These are phyloP conservation scores for Xestia rhomboidea DNA, from an alignment of 2,888 invertebrate genomes.

Conservation along the genomic window DNA sequence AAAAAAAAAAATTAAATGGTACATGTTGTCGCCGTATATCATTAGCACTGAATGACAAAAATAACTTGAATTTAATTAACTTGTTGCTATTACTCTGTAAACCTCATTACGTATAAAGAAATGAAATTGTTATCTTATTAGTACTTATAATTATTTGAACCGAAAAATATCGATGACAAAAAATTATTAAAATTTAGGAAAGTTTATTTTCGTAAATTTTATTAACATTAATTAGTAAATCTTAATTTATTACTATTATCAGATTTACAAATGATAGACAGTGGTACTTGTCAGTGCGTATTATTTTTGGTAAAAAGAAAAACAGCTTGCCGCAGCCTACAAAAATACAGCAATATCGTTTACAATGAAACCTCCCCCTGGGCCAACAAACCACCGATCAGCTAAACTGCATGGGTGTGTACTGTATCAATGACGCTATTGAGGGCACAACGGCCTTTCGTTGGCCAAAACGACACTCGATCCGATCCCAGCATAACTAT, in stretches of 20 bases:
- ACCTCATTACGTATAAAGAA: background rate
- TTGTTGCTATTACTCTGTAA: no score
- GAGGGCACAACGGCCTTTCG: constrained; percentile 27
- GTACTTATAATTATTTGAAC: background rate
- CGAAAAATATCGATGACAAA: background rate
- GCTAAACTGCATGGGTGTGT: constrained; percentile 51
- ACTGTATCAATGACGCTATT: constrained; percentile 42
- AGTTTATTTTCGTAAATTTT: background rate
- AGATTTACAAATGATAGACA: no score
- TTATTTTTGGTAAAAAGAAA: background rate
- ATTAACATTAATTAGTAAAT: no score
- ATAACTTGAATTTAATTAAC: background rate
- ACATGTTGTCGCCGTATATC: background rate
- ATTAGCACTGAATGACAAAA: background rate
- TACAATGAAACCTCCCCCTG: constrained; percentile 9
- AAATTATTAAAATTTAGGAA: background rate
- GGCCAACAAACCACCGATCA: constrained; percentile 16
- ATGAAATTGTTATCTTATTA: background rate
- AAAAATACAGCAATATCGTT: constrained; percentile 16
- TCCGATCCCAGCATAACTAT: constrained; percentile 42
- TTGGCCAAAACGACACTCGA: constrained; percentile 44
- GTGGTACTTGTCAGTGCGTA: background rate
- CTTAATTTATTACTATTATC: no score
- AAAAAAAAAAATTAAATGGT: no score
- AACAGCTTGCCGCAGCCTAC: background rate